Base-by-base conservation (phyloP, 2,888 invertebrate genomes). In the Tachina fera region DNA sequence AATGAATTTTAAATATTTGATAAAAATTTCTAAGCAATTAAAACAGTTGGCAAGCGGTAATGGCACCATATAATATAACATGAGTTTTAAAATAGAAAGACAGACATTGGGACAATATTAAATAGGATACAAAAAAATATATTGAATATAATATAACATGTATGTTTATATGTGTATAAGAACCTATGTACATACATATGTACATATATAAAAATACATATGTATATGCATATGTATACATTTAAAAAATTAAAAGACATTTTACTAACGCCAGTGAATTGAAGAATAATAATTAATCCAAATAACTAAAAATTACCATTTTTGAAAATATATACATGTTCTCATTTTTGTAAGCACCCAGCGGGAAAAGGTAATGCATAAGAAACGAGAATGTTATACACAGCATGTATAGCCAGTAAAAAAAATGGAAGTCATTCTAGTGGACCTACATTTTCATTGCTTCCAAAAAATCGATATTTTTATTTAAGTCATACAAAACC, bases 11-110 rank as follows among this genome's bases (percentile, higher is more conserved):
- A 84, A 80, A 80, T 72, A 80, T 84, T 76, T 84, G 41, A 68
- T 63, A 84, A 81, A 76, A 61, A 83, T 45, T 39, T 81, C 63
- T 43, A 49, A 81, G 72, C 80, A 77, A 84, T 77, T 84, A 72
- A 77, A 72, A 49, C 58, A 84, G 77, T 84, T 84, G 76, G 72
- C 81, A 76, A 58, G 22, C 45, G 71, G 60, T 56, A 47, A 14
- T 58, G 74, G 67, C 75, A 75, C 80, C 58, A 65, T 31, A 31
- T 31, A 31, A 31, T 31, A 31, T 31, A 13, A n/a, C 22, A 49
- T 56, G 72, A 56, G 19, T 65, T 47, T 47, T 61, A 8, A 68
- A 68, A 77, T 61, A 61, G 41, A 41, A 10, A 68, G 77, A 77
- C 70, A 61, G 41, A 41, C 14, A 41, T 49, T 60, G 67, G 77